Percentiles rank a stretch among this genome's conserved stretches.
Conservation (phyloP, 2,888 invertebrate species). For the Tetragnatha montana region DNA sequence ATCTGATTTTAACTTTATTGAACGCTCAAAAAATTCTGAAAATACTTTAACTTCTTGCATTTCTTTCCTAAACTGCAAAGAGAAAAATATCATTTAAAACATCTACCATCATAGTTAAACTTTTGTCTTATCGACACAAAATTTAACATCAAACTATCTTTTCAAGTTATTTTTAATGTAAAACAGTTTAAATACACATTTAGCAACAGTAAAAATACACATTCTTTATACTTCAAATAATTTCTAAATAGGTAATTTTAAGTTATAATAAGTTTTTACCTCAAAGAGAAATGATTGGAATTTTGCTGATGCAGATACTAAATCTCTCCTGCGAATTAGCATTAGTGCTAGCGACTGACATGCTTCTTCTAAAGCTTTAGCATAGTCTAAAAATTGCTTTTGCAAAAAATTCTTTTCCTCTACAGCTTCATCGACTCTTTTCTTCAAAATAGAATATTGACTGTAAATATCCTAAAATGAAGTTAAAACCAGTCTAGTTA, state of each 20-base stretch:
- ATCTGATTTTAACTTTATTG: not conserved
- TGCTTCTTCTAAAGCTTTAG: slow-evolving; percentile 32
- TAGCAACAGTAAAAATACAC: too few species aligned
- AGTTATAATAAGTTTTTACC: slow-evolving; percentile 31
- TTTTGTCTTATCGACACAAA: too few species aligned
- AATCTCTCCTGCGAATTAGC: slow-evolving; percentile 21
- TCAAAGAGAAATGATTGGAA: slow-evolving; percentile 38
- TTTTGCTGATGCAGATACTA: slow-evolving; percentile 30
- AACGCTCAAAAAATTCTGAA: slow-evolving; percentile 4
- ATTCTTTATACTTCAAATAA: too few species aligned
- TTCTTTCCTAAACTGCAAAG: slow-evolving; percentile 47
- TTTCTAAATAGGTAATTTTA: too few species aligned
- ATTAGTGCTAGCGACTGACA: slow-evolving; percentile 37
- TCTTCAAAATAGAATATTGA: slow-evolving; percentile 29
- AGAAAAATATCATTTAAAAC: not conserved
- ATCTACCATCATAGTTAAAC: too few species aligned
- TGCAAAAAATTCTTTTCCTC: slow-evolving; percentile 19
- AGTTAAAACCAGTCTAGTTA: not conserved
- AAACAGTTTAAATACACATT: too few species aligned
- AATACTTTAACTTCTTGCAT: slow-evolving; percentile 37
- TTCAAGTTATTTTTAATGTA: too few species aligned
- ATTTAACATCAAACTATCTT: too few species aligned
- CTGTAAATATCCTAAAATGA: slow-evolving; percentile 52
- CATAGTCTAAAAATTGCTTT: slow-evolving; percentile 43
- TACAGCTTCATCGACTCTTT: slow-evolving; percentile 5